Evolutionary conservation across 1,140 invertebrate species (phyloP), one percentile per base, ranked within the genome.

Genomic region (Diachasmimorpha longicaudata): DNA sequence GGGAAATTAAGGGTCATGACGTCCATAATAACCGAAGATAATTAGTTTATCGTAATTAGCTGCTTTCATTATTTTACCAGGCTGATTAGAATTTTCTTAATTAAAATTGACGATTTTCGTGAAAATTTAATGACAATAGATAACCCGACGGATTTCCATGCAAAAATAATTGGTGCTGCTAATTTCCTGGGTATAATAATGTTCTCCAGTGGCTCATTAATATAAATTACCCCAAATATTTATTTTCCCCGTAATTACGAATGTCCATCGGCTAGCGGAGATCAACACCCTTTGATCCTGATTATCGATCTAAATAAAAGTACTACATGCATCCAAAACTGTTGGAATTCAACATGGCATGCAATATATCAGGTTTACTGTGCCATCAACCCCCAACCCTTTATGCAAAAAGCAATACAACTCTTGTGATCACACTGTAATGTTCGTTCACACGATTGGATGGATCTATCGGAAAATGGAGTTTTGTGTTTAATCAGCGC

Each of bases 401-500:
- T 11, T 42, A 42, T 42, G 39, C 11, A 25, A 70, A 19, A 55
- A 55, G 21, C 70, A 55, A 21, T 16, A 16, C 46, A 36, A 58
- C 44, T 55, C 44, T 21, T 36, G 48, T 48, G 55, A 37, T 37
- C 16, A 44, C 74, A 75, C 39, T n/a, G 25, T 42, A 36, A 23
- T 46, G 44, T 37, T 42, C 16, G 36, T 75, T 70, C 63, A 13
- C 11, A 25, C 25, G 36, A 11, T 11, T 21, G 13, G 23, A 66
- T 25, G 37, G 39, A 70, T 71, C 52, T 70, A 71, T 66, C 25
- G 66, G 74, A 63, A 71, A 76, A 76, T 71, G 37, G 52, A 71
- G 68, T 76, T 76, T 37, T 55, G 36, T 70, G 69, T 76, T 71
- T 71, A 71, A 76, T 76, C 74, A 76, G 69, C 55, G 69, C 36